A percentile compares a stretch with the other conserved stretches of the same genome.
Evolutionary conservation across 2,113 vertebrate genomes (phyloP).

Genomic region (Nipponia nippon): DNA sequence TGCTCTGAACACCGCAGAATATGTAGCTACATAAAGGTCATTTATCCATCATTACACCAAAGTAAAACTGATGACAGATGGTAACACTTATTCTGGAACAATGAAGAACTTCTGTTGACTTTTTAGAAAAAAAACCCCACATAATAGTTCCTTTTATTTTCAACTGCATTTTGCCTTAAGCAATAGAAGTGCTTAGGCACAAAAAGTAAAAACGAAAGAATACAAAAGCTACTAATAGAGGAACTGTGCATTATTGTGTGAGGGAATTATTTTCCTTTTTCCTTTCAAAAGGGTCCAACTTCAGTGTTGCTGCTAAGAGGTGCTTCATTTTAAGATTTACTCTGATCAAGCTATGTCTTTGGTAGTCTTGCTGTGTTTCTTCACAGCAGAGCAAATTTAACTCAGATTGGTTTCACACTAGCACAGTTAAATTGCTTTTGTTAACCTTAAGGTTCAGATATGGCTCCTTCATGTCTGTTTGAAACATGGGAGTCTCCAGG

Average conservation of each 20-base stretch:
- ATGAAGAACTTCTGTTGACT: not conserved
- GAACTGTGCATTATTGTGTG: not conserved
- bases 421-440: not conserved
- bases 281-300: not conserved
- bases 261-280: not conserved
- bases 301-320: not conserved
- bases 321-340: not conserved
- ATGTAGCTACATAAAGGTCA: not conserved
- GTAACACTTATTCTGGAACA: not conserved
- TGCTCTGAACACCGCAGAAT: not conserved
- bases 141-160: not conserved
- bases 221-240: not conserved
- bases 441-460: not conserved
- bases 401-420: not conserved
- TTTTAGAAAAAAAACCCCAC: not conserved
- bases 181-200: not conserved
- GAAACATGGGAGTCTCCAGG: not conserved
- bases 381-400: not conserved
- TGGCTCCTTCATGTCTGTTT: not conserved
- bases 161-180: not conserved
- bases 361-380: not conserved
- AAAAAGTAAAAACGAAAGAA: not conserved
- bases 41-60: not conserved
- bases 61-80: not conserved
- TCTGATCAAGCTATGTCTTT: not conserved